phyloP scores from a whole-genome alignment of 2,113 vertebrate genomes.

The Cynocephalus volans region DNA sequence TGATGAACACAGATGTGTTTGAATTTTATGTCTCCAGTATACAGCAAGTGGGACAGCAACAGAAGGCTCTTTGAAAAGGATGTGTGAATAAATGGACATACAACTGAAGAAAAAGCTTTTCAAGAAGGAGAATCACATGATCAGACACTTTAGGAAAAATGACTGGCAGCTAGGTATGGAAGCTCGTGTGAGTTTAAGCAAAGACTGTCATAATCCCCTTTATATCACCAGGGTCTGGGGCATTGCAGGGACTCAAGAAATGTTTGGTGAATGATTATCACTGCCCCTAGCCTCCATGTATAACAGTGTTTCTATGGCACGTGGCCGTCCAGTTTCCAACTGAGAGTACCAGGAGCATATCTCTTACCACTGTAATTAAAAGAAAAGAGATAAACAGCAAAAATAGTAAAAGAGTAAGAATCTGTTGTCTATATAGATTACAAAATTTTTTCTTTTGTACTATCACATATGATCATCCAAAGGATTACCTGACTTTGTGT shows the following conservation, averaged over 20 bases:
- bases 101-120: neutral
- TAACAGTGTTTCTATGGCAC: neutral
- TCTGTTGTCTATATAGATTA: neutral
- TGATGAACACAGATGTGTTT: fast-evolving
- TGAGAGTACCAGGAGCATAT: neutral
- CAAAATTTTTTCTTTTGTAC: neutral
- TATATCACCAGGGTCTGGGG: neutral
- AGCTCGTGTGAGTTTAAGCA: neutral
- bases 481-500: neutral
- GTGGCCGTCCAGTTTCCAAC: neutral
- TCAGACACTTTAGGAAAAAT: neutral
- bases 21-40: neutral
- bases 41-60: fast-evolving
- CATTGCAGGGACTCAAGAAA: neutral
- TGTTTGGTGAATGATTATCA: neutral
- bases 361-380: neutral
- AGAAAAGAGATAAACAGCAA: neutral
- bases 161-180: neutral
- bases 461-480: neutral
- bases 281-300: neutral
- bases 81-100: neutral
- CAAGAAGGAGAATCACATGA: neutral
- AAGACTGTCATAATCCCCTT: neutral
- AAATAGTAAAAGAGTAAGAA: neutral
- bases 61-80: neutral